Percentiles rank a stretch among this genome's conserved stretches.
Evolutionary conservation across 2,797 vertebrate species (phyloP).

Genomic region (Fratercula arctica): DNA sequence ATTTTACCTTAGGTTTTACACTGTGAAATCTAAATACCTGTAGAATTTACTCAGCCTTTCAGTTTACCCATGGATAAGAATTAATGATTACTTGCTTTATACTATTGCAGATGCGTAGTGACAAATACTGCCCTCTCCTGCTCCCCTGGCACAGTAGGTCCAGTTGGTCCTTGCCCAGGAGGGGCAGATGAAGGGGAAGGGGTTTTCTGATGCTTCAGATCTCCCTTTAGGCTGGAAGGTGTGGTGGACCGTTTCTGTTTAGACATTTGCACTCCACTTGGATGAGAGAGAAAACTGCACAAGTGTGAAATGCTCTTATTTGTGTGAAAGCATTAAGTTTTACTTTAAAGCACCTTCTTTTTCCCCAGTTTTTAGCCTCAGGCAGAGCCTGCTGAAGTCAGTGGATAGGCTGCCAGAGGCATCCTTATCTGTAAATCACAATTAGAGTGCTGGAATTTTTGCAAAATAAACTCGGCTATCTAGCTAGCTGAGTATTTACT

Average conservation of each 20-base stretch:
- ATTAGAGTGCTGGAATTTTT: constrained; percentile 8
- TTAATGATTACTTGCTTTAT: neutral
- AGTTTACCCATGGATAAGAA: neutral
- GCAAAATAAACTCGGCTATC: neutral
- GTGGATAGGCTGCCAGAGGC: neutral
- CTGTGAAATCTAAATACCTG: neutral
- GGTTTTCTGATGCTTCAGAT: neutral
- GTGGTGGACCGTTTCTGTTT: neutral
- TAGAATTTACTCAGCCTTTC: neutral
- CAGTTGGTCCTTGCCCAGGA: neutral
- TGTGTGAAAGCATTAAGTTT: neutral
- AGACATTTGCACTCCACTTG: neutral
- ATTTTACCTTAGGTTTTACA: neutral
- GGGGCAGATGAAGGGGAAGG: neutral
- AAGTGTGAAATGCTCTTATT: neutral
- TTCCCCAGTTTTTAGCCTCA: neutral
- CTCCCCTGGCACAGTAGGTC: neutral
- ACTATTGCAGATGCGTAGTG: neutral
- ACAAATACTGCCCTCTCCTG: neutral
- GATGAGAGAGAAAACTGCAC: neutral
- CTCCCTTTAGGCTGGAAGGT: neutral
- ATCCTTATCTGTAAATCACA: neutral
- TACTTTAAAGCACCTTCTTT: neutral
- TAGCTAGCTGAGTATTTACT: neutral
- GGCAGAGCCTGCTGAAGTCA: neutral